Base-by-base conservation (phyloP, 2,888 invertebrate genomes). In the Thelaira solivaga region DNA sequence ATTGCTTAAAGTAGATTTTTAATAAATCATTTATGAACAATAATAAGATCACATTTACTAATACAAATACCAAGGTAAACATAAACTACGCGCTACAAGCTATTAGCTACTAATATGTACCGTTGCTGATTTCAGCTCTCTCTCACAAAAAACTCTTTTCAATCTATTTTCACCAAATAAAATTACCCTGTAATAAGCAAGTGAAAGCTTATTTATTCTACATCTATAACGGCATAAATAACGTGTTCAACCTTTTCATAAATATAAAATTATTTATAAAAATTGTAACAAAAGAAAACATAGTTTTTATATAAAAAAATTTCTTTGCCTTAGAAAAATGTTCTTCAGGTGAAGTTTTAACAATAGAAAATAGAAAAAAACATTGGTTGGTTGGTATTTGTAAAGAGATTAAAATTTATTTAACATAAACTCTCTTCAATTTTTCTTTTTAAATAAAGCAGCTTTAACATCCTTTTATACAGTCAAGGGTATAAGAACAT, bases 1-100 rank as follows among this genome's bases (percentile, higher is more conserved):
- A 78, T 78, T 78, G 78, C 49, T 69, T 74, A 65, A 72, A 78
- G 69, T 64, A 73, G 59, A 59, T 65, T 74, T 74, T 74, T 78
- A 69, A 78, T 78, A 74, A 78, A 74, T 78, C 69, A 78, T 77
- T 72, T 57, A 62, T 57, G 69, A 45, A 65, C 62, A 51, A 71
- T 51, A 59, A 71, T 61, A 61, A 59, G 36, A 53, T 11, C 43
- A 13, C 55, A 6, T 51, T 43, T 55, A 69, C 45, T 49, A 20
- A 59, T 22, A 13, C 57, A 20, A 18, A 53, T 45, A 59, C 41
- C 22, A 49, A 20, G n/a, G n/a, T n/a, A n/a, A n/a, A n/a, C n/a
- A n/a, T n/a, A n/a, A n/a, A n/a, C n/a, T n/a, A n/a, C n/a, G n/a
- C n/a, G n/a, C n/a, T n/a, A n/a, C n/a, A n/a, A n/a, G n/a, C n/a